Conservation (phyloP, 2,888 invertebrate species). For the Hydrotaea cyrtoneurina region DNA sequence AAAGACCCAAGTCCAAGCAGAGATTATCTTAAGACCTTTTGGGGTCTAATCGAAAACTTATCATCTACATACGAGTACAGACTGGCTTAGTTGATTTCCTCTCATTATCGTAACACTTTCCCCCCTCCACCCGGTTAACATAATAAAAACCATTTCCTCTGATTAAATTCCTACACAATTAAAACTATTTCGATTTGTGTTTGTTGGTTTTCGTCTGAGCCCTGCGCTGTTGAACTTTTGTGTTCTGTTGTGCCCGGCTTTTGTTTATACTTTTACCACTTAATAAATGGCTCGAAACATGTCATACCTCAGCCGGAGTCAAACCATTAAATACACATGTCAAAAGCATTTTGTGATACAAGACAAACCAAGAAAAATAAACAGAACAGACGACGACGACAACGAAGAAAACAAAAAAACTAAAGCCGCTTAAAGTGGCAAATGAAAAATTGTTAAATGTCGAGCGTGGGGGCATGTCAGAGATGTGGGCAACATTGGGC, state of each 20-base stretch:
- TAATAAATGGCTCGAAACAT: slow-evolving; percentile 15
- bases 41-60: no score
- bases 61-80: no score
- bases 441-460: slow-evolving; percentile 52
- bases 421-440: slow-evolving; percentile 53
- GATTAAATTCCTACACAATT: neutral
- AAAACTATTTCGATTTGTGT: neutral
- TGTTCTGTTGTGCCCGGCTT: neutral
- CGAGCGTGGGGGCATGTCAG: slow-evolving; percentile 54
- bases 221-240: slow-evolving; percentile 1
- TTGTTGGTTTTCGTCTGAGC: neutral
- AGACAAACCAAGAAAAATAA: slow-evolving; percentile 37
- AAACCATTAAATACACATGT: slow-evolving; percentile 61
- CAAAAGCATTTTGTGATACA: slow-evolving; percentile 30
- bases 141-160: neutral
- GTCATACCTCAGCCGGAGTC: neutral
- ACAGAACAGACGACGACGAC: slow-evolving; percentile 32
- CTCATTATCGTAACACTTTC: neutral
- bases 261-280: slow-evolving; percentile 2
- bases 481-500: slow-evolving; percentile 25
- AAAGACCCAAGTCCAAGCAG: no score
- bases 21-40: no score
- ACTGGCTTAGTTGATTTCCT: neutral
- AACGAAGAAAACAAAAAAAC: slow-evolving; percentile 19
- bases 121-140: neutral